Percentiles rank a stretch among this genome's conserved stretches.
These are phyloP conservation scores for Sitta europaea DNA, from an alignment of 2,113 vertebrate species.

Conservation along the genomic window DNA sequence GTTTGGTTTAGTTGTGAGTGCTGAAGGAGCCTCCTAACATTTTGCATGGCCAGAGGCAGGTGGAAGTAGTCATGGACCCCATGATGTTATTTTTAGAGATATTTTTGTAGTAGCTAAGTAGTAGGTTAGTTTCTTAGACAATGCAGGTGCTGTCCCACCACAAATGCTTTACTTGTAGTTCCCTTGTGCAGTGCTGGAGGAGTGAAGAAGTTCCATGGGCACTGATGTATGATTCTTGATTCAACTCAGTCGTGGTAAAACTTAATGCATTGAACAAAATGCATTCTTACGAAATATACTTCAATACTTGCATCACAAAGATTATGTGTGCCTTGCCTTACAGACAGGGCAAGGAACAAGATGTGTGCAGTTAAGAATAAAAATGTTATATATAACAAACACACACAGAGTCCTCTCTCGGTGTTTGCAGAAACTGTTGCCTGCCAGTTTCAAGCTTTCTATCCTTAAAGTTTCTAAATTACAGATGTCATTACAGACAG, in stretches of 20 bases:
- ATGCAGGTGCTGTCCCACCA: not conserved
- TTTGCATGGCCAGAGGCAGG: not conserved
- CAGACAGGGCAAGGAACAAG: not conserved
- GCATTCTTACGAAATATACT: not conserved
- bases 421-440: not conserved
- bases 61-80: not conserved
- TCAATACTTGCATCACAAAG: not conserved
- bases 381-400: not conserved
- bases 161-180: not conserved
- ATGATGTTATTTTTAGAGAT: not conserved
- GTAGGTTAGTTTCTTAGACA: not conserved
- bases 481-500: not conserved
- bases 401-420: fast-evolving
- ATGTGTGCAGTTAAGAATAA: not conserved
- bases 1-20: not conserved
- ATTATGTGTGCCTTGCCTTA: not conserved
- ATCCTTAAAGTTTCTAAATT: not conserved
- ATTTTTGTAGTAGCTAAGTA: not conserved
- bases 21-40: not conserved
- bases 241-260: not conserved
- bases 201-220: not conserved
- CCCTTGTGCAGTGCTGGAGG: not conserved
- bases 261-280: not conserved
- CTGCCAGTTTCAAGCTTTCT: not conserved
- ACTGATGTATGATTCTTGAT: not conserved